Percentiles rank a stretch among this genome's conserved stretches.
Evolutionary conservation across 1,140 invertebrate genomes (phyloP).

Genomic region (Drosophila busckii): DNA sequence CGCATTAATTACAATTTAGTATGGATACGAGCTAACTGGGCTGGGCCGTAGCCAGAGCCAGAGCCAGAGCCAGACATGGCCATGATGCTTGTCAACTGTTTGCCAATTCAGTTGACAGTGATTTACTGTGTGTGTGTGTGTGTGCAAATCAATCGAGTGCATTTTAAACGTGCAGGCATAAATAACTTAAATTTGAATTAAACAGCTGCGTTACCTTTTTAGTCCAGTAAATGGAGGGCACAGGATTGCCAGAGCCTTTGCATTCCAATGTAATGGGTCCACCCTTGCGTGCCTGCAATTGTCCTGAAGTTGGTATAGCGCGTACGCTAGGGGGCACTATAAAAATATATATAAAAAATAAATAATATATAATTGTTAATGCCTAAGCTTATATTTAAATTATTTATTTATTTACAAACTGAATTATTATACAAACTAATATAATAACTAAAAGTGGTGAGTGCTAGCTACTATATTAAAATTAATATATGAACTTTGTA

Average conservation of each 20-base stretch:
- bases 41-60: no score
- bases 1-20: slow-evolving; percentile 55
- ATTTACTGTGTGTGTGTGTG: slow-evolving; percentile 39
- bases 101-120: slow-evolving; percentile 41
- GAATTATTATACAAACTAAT: no score
- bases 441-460: no score
- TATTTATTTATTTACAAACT: slow-evolving; percentile 44
- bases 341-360: neutral
- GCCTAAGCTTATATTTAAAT: no score
- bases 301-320: slow-evolving; percentile 81
- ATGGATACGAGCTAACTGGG: no score
- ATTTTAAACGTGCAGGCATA: no score
- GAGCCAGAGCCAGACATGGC: no score
- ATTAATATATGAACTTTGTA: no score
- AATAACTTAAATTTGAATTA: slow-evolving; percentile 62
- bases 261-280: slow-evolving; percentile 85
- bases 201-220: slow-evolving; percentile 84
- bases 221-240: slow-evolving; percentile 84
- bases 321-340: slow-evolving; percentile 82
- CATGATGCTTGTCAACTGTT: slow-evolving; percentile 1
- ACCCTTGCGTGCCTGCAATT: slow-evolving; percentile 83
- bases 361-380: neutral
- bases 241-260: slow-evolving; percentile 84
- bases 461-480: no score
- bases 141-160: slow-evolving; percentile 32